Conservation (phyloP, 1,140 invertebrate species). For the Arion vulgaris region DNA sequence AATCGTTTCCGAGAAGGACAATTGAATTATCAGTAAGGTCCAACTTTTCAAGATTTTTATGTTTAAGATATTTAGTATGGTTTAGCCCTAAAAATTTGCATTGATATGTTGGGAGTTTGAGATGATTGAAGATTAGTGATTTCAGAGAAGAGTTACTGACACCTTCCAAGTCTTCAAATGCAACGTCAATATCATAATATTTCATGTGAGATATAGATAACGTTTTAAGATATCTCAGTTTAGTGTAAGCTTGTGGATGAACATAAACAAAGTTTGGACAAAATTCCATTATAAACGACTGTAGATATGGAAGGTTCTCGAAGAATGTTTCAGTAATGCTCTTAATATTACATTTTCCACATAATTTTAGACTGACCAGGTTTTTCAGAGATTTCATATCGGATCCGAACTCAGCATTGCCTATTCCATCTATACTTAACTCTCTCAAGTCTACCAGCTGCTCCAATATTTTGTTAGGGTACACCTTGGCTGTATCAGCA, state of each 20-base stretch:
- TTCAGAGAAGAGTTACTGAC: not conserved
- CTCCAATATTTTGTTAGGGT: not conserved
- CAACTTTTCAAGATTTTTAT: not conserved
- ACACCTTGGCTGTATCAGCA: not conserved
- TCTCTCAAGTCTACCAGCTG: not conserved
- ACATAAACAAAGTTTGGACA: not conserved
- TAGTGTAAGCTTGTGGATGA: not conserved
- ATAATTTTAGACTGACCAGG: not conserved
- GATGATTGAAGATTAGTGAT: not conserved
- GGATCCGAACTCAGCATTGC: not conserved
- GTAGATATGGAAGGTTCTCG: not conserved
- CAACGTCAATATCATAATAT: not conserved
- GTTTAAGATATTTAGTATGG: not conserved
- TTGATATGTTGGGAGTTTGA: not conserved
- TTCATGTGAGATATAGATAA: not conserved
- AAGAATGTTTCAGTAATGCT: constrained; percentile 7
- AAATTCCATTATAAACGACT: not conserved
- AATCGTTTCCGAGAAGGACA: constrained; percentile 1
- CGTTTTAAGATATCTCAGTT: not conserved
- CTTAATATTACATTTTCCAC: not conserved
- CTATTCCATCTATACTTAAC: not conserved
- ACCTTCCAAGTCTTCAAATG: not conserved
- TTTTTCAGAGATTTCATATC: not conserved
- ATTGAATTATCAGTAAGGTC: not conserved
- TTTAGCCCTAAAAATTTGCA: not conserved